phyloP scores from a whole-genome alignment of 2,113 vertebrate genomes.

The Mohoua ochrocephala region DNA sequence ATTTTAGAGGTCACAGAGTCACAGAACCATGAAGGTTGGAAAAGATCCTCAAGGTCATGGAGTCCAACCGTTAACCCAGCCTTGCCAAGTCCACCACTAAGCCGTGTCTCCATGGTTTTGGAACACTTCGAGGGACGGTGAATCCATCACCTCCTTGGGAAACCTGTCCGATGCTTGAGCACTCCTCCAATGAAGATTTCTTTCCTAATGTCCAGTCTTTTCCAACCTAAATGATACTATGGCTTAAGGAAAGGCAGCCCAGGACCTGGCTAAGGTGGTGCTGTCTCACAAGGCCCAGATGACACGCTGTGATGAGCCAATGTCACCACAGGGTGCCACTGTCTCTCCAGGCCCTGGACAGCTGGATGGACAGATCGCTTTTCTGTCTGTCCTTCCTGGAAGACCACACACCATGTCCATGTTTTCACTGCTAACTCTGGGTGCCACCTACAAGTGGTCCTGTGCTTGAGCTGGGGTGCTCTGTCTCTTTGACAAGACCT shows the following conservation, averaged over 20 bases:
- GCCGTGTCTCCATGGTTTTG: no score
- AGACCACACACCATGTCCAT: rapidly evolving
- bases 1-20: background rate
- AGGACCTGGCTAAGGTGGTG: background rate
- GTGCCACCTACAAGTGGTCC: background rate
- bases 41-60: background rate
- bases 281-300: background rate
- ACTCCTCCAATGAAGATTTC: background rate
- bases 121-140: background rate
- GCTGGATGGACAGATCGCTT: background rate
- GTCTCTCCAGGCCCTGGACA: background rate
- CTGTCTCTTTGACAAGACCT: background rate
- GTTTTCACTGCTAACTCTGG: background rate
- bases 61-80: background rate
- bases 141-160: background rate
- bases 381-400: background rate
- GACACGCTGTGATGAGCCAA: background rate
- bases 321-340: slow-evolving; percentile 12
- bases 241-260: background rate
- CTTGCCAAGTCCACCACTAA: background rate
- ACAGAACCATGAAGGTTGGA: background rate
- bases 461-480: background rate
- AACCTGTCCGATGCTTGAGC: background rate
- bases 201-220: background rate
- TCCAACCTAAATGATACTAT: background rate